Conservation (phyloP, 2,113 vertebrate species). For the Pelecanus crispus region DNA sequence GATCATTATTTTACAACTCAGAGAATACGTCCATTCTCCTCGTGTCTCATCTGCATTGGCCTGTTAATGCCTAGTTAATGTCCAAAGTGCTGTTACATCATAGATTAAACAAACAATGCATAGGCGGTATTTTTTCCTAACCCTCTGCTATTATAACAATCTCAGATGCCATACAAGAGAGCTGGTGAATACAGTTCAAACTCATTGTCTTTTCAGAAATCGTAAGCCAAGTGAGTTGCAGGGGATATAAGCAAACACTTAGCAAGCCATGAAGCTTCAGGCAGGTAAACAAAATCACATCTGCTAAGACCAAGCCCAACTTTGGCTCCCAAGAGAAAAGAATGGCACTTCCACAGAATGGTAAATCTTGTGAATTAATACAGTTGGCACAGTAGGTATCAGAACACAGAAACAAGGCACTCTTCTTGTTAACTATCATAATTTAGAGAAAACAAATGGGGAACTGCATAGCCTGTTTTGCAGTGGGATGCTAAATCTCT, state of each 20-base stretch:
- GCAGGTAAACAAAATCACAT: constrained; percentile 48
- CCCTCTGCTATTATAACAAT: not conserved
- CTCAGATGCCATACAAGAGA: not conserved
- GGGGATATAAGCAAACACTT: not conserved
- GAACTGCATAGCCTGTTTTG: constrained; percentile 1
- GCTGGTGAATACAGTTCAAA: not conserved
- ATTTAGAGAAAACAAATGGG: constrained; percentile 40
- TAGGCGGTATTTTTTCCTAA: not conserved
- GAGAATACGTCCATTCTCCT: not conserved
- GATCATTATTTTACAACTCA: not conserved
- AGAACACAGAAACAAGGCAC: not conserved
- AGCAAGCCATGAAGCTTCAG: constrained; percentile 9
- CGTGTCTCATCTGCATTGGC: not conserved
- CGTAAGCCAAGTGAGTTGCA: not conserved
- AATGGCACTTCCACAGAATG: not conserved
- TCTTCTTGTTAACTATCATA: constrained; percentile 24
- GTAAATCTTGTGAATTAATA: not conserved
- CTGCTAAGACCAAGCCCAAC: constrained; percentile 10
- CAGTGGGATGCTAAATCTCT: constrained; percentile 16
- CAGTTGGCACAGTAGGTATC: not conserved
- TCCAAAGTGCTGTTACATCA: not conserved
- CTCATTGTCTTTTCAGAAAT: not conserved
- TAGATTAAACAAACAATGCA: not conserved
- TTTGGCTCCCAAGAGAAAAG: not conserved
- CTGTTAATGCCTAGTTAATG: not conserved